Conservation (phyloP, 2,113 vertebrate species). For the Malaclemys terrapin region DNA sequence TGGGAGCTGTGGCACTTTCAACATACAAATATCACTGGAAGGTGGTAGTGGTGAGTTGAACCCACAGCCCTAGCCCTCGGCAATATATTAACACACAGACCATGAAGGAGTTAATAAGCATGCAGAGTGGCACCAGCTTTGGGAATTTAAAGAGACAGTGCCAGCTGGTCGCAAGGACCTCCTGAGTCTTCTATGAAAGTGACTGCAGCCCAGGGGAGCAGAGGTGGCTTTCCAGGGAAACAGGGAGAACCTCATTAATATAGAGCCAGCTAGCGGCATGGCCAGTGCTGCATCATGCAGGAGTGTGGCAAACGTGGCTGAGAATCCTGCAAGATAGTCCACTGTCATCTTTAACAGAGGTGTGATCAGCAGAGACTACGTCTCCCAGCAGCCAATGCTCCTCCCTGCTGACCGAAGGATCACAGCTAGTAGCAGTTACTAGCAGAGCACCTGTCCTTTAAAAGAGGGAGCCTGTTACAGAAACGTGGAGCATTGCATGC, state of each 20-base stretch:
- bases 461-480: neutral
- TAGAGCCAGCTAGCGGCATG: neutral
- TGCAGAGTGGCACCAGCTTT: neutral
- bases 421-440: too few species aligned
- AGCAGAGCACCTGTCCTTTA: neutral
- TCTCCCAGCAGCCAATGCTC: neutral
- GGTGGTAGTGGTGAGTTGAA: neutral
- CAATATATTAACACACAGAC: neutral
- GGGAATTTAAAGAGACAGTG: neutral
- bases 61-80: neutral
- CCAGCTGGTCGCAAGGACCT: too few species aligned
- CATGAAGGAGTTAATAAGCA: too few species aligned
- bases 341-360: neutral
- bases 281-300: neutral
- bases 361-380: neutral
- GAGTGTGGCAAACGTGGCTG: neutral
- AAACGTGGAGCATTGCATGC: neutral
- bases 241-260: neutral
- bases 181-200: too few species aligned
- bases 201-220: neutral
- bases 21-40: neutral
- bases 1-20: neutral
- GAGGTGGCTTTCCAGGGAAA: neutral
- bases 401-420: neutral
- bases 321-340: neutral